Percentiles rank a stretch among this genome's conserved stretches.
Evolutionary conservation across 1,140 invertebrate genomes (phyloP).

Genomic region (Cheumatopsyche charites): DNA sequence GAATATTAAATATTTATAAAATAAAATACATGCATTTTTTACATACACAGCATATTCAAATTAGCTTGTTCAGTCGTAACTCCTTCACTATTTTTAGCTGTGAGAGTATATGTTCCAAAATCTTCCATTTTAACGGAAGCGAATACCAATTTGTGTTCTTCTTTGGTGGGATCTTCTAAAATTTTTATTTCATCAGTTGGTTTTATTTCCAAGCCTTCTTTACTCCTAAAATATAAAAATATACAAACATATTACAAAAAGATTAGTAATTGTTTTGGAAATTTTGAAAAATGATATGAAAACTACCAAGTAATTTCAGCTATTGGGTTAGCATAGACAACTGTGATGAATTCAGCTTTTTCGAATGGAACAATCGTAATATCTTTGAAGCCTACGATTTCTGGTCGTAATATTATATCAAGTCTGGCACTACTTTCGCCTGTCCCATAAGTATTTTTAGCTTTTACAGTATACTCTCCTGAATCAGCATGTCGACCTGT

Average conservation of each 20-base stretch:
- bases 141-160: slow-evolving; percentile 72
- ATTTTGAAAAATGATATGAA: neutral
- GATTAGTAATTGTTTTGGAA: neutral
- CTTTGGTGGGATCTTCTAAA: slow-evolving; percentile 67
- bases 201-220: slow-evolving; percentile 67
- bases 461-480: slow-evolving; percentile 79
- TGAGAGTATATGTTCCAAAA: slow-evolving; percentile 78
- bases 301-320: slow-evolving; percentile 75
- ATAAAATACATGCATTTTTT: neutral
- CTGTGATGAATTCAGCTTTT: slow-evolving; percentile 71
- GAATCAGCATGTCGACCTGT: slow-evolving; percentile 74
- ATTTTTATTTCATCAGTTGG: slow-evolving; percentile 65
- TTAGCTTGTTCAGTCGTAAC: slow-evolving; percentile 71
- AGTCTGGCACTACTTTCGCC: slow-evolving; percentile 71
- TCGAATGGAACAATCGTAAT: slow-evolving; percentile 74
- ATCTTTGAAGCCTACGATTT: slow-evolving; percentile 76
- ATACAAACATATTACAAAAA: neutral
- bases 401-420: slow-evolving; percentile 75
- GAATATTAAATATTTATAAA: too few relatives aligned
- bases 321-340: slow-evolving; percentile 78
- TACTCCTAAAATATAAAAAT: slow-evolving; percentile 58
- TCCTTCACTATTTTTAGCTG: slow-evolving; percentile 77
- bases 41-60: slow-evolving; percentile 80
- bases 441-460: slow-evolving; percentile 79
- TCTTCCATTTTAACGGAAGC: slow-evolving; percentile 74